Conservation (phyloP, 2,888 invertebrate species). For the Sepioteuthis lessoniana region DNA sequence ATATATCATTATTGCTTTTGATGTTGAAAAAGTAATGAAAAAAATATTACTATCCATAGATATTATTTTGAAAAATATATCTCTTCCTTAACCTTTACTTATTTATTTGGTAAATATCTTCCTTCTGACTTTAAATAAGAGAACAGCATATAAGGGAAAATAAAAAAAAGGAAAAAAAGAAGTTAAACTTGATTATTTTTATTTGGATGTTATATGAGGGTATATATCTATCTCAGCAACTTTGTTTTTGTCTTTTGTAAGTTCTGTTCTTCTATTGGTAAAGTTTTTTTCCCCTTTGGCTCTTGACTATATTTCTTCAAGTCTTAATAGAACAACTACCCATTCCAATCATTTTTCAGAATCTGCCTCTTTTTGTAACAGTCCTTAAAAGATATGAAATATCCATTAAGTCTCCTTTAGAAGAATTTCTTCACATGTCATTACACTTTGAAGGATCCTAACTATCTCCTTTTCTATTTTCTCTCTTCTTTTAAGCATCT, state of each 20-base stretch:
- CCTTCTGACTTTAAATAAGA: neutral
- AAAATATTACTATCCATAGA: no score
- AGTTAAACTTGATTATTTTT: neutral
- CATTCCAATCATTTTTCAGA: neutral
- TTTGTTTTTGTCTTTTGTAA: neutral
- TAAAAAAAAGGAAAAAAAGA: neutral
- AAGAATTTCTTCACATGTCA: neutral
- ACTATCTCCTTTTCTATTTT: neutral
- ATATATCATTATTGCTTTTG: no score
- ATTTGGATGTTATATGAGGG: no score
- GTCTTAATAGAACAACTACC: neutral
- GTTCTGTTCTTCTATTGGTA: neutral
- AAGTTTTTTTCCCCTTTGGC: neutral
- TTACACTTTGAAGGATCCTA: neutral
- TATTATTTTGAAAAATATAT: no score
- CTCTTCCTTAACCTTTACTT: neutral
- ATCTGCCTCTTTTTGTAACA: neutral
- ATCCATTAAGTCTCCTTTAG: neutral
- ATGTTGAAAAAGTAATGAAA: no score
- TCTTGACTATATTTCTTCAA: neutral
- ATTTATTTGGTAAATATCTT: neutral
- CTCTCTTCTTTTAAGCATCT: neutral
- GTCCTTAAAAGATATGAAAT: neutral
- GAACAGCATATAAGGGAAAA: neutral
- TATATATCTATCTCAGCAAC: neutral